These are phyloP conservation scores for Eumerus sabulonum DNA, from an alignment of 2,888 invertebrate genomes.

Conservation along the genomic window DNA sequence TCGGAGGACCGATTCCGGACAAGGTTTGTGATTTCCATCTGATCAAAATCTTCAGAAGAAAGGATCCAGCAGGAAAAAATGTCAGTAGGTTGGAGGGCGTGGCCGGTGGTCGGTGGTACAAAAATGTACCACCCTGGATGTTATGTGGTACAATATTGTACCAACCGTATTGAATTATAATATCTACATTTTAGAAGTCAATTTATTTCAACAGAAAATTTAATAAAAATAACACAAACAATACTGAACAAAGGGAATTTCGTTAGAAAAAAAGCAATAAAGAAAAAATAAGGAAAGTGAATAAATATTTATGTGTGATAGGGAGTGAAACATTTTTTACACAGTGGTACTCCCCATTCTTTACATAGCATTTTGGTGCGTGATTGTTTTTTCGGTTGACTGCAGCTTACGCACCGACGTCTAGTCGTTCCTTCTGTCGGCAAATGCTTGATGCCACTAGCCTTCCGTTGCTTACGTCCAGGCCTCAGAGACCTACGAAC, in stretches of 20 bases:
- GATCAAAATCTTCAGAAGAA: too few species aligned
- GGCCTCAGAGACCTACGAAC: too few species aligned
- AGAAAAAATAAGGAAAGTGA: conserved; percentile 11
- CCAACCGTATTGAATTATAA: too few species aligned
- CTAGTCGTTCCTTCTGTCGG: too few species aligned
- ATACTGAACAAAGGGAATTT: not conserved
- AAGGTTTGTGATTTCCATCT: too few species aligned
- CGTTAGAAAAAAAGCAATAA: too few species aligned
- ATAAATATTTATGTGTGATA: conserved; percentile 1
- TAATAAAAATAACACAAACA: conserved; percentile 3
- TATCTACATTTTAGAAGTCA: too few species aligned
- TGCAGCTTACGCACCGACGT: not conserved
- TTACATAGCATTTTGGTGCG: conserved; percentile 3
- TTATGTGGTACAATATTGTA: conserved; percentile 6
- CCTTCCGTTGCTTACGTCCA: too few species aligned
- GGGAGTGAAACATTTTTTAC: conserved; percentile 10
- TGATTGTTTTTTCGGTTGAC: not conserved
- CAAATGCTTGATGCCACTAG: too few species aligned
- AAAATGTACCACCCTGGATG: conserved; percentile 5
- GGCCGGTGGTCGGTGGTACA: not conserved
- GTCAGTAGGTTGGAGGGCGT: too few species aligned
- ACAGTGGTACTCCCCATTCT: conserved; percentile 5
- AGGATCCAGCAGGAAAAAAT: too few species aligned
- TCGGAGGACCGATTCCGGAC: not conserved
- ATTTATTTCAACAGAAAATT: too few species aligned